Conservation (phyloP, 1,140 invertebrate genomes). For the Anoplolepis gracilipes region DNA sequence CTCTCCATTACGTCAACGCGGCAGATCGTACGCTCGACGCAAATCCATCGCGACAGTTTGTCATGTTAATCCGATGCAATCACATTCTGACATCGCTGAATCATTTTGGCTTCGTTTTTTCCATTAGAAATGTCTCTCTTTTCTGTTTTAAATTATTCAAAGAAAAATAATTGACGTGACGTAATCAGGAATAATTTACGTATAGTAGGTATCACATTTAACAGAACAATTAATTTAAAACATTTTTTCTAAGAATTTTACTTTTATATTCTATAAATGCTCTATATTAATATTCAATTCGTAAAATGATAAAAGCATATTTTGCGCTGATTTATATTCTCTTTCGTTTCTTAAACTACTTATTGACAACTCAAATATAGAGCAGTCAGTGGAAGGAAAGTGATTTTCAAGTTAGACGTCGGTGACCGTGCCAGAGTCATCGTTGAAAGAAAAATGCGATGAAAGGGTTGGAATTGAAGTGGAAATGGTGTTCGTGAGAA, state of each 20-base stretch:
- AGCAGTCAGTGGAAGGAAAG: neutral
- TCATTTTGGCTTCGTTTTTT: constrained; percentile 6
- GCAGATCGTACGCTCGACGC: neutral
- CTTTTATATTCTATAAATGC: neutral
- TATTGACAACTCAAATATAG: neutral
- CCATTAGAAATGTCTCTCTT: neutral
- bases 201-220: neutral
- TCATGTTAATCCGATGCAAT: constrained; percentile 6
- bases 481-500: constrained; percentile 56
- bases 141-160: neutral
- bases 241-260: neutral
- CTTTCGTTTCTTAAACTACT: neutral
- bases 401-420: constrained; percentile 1
- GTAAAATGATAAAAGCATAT: neutral
- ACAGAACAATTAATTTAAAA: neutral
- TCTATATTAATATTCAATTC: constrained; percentile 1
- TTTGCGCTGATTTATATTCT: neutral
- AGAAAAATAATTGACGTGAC: constrained; percentile 7
- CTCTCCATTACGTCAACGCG: neutral
- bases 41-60: neutral
- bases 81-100: constrained; percentile 9
- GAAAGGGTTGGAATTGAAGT: constrained; percentile 31
- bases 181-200: neutral
- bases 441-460: constrained; percentile 36
- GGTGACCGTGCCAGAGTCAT: constrained; percentile 24